Evolutionary conservation across 64 coral and sea anemone species (phyloP), one percentile per base, ranked within the genome.

Genomic region (Montipora cactus): DNA sequence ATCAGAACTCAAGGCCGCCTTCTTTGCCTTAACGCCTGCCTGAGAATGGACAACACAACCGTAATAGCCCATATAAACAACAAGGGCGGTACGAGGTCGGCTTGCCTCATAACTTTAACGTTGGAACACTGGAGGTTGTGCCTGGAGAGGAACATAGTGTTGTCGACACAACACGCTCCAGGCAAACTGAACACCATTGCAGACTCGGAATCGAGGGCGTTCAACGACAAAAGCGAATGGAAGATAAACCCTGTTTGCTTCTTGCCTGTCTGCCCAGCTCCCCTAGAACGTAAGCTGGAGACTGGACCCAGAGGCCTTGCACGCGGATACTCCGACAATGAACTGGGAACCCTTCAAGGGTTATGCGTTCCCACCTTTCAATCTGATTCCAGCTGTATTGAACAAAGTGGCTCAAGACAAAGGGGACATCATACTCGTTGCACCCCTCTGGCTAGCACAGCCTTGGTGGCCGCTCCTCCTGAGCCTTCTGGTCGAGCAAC

Each of bases 11-110:
- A 23, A 23, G 22, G 22, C 0, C 22, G 22, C 22, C 22, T 23
- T 23, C 22, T 23, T 23, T 23, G 22, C 22, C 22, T 23, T 23
- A 23, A 23, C 22, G 74, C 84, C 11, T 86, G 50, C 12, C 49
- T 93, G 25, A 76, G 79, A 83, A 84, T 93, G 52, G 64, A 67
- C 83, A 87, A 87, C 83, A 46, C 83, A 46, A 87, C 83, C 14
- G 66, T 64, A 87, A 49, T 71, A n/a, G 53, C 80, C 21, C 62
- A 83, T 61, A 55, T 83, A 3, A 64, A 83, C 62, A 23, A 83
- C 80, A 83, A 71, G 67, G 86, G 86, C 22, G 86, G 69, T 5
- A 88, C 69, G 15, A 10, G 67, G 4, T 88, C 37, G 7, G 0
- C 15, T 75, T 64, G 74, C 8, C 86, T 88, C 19, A 49, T 76